phyloP scores from a whole-genome alignment of 2,888 invertebrate genomes.

The Linnaemya tessellans region DNA sequence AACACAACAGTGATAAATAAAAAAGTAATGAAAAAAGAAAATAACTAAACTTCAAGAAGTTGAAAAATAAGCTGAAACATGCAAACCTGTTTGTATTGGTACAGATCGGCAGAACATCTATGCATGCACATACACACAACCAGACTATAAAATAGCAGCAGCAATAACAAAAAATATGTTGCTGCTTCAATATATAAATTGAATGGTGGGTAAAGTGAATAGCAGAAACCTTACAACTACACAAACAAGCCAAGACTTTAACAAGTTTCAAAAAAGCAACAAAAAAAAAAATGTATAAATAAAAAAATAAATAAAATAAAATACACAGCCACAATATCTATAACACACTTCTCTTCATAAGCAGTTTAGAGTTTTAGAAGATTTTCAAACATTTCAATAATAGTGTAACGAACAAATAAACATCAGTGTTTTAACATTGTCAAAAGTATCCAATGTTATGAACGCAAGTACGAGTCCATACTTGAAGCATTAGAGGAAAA shows the following conservation, averaged over 20 bases:
- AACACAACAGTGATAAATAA: slow-evolving; percentile 33
- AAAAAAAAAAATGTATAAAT: no score
- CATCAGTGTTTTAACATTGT: slow-evolving; percentile 56
- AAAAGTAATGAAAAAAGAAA: slow-evolving; percentile 23
- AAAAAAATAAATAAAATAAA: slow-evolving; percentile 16
- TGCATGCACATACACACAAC: slow-evolving; percentile 26
- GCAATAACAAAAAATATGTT: slow-evolving; percentile 27
- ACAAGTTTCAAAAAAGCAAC: slow-evolving; percentile 56
- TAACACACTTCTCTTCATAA: slow-evolving; percentile 47
- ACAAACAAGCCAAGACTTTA: slow-evolving; percentile 63
- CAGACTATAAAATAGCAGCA: slow-evolving; percentile 19
- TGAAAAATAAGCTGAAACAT: slow-evolving; percentile 46
- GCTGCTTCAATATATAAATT: slow-evolving; percentile 39
- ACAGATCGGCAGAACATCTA: slow-evolving; percentile 45
- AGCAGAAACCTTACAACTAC: slow-evolving; percentile 69
- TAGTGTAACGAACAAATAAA: neutral
- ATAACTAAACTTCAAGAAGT: slow-evolving; percentile 42
- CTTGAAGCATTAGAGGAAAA: slow-evolving; percentile 1
- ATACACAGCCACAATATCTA: slow-evolving; percentile 43
- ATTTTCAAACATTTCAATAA: neutral
- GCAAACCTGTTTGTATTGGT: slow-evolving; percentile 69
- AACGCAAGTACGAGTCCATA: slow-evolving; percentile 21
- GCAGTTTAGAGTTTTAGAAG: neutral
- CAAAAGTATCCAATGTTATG: slow-evolving; percentile 61
- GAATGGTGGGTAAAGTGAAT: slow-evolving; percentile 58